Evolutionary conservation across 2,113 vertebrate genomes (phyloP).

Genomic region (Anseranas semipalmata): DNA sequence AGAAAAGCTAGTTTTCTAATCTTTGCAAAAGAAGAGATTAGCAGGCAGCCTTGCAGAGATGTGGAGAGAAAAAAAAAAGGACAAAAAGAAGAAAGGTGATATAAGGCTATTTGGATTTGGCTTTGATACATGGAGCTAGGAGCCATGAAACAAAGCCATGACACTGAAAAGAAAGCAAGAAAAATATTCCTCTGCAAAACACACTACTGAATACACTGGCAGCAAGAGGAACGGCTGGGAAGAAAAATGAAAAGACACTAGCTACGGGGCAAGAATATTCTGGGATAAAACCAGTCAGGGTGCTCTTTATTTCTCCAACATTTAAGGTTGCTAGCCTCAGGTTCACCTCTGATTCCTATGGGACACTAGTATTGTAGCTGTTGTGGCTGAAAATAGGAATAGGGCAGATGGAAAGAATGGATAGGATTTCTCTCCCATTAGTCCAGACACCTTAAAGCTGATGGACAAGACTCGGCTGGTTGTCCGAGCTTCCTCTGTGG

Average conservation of each 20-base stretch:
- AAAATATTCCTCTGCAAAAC: not conserved
- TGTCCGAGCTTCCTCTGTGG: not conserved
- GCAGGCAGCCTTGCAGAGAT: conserved; percentile 19
- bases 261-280: not conserved
- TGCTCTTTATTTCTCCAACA: not conserved
- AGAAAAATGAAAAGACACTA: not conserved
- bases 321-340: not conserved
- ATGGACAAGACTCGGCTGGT: not conserved
- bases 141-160: not conserved
- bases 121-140: not conserved
- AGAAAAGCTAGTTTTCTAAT: conserved; percentile 47
- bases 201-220: not conserved
- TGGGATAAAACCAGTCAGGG: not conserved
- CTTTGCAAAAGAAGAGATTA: conserved; percentile 56
- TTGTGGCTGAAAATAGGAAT: not conserved
- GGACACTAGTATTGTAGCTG: not conserved
- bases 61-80: not conserved
- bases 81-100: conserved; percentile 2
- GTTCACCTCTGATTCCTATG: not conserved
- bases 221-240: not conserved
- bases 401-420: not conserved
- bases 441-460: not conserved
- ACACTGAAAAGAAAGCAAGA: not conserved
- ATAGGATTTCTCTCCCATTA: not conserved
- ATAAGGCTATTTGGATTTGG: not conserved